Conservation (phyloP, 1,140 invertebrate species). For the Galendromus occidentalis region DNA sequence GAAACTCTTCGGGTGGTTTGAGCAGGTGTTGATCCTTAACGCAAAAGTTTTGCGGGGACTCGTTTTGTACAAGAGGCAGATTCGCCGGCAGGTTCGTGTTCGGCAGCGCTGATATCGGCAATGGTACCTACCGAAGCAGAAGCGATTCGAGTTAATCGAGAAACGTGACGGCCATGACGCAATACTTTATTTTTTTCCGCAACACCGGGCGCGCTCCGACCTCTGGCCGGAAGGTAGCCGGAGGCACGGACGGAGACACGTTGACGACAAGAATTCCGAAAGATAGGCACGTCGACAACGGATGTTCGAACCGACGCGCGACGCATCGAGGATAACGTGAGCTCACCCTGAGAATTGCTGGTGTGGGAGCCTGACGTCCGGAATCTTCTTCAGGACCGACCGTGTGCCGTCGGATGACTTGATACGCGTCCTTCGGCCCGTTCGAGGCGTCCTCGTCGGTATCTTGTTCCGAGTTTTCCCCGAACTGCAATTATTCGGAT, state of each 20-base stretch:
- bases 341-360: slow-evolving; percentile 19
- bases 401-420: slow-evolving; percentile 56
- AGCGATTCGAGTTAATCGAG: no score
- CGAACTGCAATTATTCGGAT: slow-evolving; percentile 39
- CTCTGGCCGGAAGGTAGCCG: no score
- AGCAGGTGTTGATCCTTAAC: slow-evolving; percentile 81
- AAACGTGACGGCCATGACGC: no score
- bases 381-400: slow-evolving; percentile 72
- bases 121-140: slow-evolving; percentile 17
- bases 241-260: no score
- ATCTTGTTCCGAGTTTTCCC: slow-evolving; percentile 40
- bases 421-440: slow-evolving; percentile 27
- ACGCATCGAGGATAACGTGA: slow-evolving; percentile 23
- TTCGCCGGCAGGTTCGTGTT: slow-evolving; percentile 48
- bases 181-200: no score
- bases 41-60: slow-evolving; percentile 58
- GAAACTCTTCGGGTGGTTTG: slow-evolving; percentile 46
- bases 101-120: slow-evolving; percentile 32
- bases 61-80: slow-evolving; percentile 48
- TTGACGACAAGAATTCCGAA: slow-evolving; percentile 12
- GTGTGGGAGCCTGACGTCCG: slow-evolving; percentile 35
- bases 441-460: slow-evolving; percentile 25
- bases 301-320: slow-evolving; percentile 20
- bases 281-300: no score
- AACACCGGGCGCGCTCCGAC: no score